Evolutionary conservation across 2,113 vertebrate genomes (phyloP).

Genomic region (Nannospalax galili): DNA sequence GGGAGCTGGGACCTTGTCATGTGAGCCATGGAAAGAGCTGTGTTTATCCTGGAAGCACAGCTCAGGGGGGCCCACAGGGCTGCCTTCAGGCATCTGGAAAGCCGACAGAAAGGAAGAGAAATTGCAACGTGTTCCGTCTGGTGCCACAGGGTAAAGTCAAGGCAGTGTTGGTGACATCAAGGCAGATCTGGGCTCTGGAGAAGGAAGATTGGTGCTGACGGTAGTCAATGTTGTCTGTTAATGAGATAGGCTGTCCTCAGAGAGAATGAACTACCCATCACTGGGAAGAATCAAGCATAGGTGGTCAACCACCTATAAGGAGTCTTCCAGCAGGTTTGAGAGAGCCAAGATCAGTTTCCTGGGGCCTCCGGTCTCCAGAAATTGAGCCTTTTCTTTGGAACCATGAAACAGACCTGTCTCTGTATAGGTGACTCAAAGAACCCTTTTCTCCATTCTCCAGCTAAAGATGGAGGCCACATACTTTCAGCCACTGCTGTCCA

Average conservation of each 20-base stretch:
- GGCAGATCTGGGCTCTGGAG: too few relatives aligned
- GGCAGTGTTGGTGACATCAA: not conserved
- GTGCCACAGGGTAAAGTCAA: not conserved
- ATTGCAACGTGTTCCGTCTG: not conserved
- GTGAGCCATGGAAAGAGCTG: not conserved
- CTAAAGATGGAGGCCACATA: not conserved
- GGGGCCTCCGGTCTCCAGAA: not conserved
- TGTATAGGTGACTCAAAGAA: not conserved
- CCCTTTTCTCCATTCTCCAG: slow-evolving; percentile 15
- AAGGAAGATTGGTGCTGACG: not conserved
- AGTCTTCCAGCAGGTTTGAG: not conserved
- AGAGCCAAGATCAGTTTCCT: not conserved
- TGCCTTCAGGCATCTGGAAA: not conserved
- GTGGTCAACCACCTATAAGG: not conserved
- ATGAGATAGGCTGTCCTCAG: not conserved
- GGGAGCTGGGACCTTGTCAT: not conserved
- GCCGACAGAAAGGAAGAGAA: not conserved
- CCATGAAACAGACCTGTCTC: not conserved
- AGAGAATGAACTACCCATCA: not conserved
- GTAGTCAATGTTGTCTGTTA: not conserved
- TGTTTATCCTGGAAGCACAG: not conserved
- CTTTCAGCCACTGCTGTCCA: slow-evolving; percentile 12
- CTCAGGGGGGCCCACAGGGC: not conserved
- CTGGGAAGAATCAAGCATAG: not conserved
- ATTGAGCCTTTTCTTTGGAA: not conserved